Conservation (phyloP, 2,797 vertebrate genomes). For the Sebastes minor region DNA sequence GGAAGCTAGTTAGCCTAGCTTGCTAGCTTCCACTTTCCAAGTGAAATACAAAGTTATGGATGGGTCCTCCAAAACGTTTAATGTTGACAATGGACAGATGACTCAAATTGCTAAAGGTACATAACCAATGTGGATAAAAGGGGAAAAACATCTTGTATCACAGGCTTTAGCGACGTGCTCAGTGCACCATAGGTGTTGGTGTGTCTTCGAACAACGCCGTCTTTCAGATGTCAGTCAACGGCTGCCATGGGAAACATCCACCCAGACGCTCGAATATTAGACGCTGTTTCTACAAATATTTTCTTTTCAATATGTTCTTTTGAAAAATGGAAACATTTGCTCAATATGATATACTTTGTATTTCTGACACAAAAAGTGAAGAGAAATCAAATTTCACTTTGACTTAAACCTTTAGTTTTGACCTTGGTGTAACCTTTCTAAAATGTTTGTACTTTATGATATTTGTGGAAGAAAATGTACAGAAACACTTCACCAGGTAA, state of each 20-base stretch:
- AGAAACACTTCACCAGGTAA: not conserved
- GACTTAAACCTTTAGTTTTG: not conserved
- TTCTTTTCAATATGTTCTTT: not conserved
- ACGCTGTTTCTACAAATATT: not conserved
- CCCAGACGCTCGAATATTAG: not conserved
- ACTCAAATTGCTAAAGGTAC: not conserved
- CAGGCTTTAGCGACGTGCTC: not conserved
- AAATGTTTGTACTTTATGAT: not conserved
- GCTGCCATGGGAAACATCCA: not conserved
- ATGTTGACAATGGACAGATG: not conserved
- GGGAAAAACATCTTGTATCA: not conserved
- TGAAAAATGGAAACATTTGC: not conserved
- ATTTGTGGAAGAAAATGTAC: not conserved
- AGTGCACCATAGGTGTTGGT: fast-evolving
- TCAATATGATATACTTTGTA: not conserved
- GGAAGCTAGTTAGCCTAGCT: not conserved
- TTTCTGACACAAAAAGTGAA: not conserved
- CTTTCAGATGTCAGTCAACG: not conserved
- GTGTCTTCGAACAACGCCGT: fast-evolving
- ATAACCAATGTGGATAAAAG: not conserved
- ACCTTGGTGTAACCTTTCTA: not conserved
- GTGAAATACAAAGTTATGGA: slow-evolving; percentile 8
- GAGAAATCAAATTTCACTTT: not conserved
- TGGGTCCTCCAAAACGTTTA: not conserved
- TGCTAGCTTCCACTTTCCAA: not conserved